These are phyloP conservation scores for Rhombomys opimus DNA, from an alignment of 2,113 vertebrate species.

Conservation along the genomic window DNA sequence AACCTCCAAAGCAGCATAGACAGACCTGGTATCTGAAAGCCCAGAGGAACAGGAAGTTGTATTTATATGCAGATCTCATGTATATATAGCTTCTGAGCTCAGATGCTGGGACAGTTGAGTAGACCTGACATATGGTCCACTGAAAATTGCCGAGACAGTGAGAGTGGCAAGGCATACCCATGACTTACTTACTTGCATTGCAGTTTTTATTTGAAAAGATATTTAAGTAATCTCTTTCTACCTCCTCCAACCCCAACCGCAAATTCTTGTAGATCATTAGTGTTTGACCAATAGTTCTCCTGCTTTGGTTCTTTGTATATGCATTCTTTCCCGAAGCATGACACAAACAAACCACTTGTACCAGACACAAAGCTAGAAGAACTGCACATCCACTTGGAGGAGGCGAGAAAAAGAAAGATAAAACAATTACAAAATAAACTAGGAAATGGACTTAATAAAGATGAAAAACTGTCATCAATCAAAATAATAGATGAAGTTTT, in stretches of 20 bases:
- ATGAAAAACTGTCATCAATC: not conserved
- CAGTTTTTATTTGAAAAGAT: not conserved
- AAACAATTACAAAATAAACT: not conserved
- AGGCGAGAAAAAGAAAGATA: not conserved
- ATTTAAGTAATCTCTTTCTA: not conserved
- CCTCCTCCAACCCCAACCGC: not conserved
- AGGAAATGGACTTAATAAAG: not conserved
- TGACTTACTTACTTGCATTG: not conserved
- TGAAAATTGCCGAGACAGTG: not conserved
- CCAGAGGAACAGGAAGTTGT: not conserved
- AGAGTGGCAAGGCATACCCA: no score
- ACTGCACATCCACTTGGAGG: not conserved
- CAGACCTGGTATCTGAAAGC: not conserved
- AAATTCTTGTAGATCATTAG: not conserved
- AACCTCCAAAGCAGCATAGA: not conserved
- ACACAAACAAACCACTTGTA: not conserved
- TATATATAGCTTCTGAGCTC: not conserved
- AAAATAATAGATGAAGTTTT: not conserved
- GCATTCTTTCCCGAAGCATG: not conserved
- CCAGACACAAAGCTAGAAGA: not conserved
- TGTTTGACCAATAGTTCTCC: not conserved
- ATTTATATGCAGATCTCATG: not conserved
- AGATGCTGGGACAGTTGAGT: not conserved
- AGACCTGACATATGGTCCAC: not conserved
- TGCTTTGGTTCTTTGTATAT: not conserved